phyloP scores from a whole-genome alignment of 2,113 vertebrate genomes.

The Gallinago media region DNA sequence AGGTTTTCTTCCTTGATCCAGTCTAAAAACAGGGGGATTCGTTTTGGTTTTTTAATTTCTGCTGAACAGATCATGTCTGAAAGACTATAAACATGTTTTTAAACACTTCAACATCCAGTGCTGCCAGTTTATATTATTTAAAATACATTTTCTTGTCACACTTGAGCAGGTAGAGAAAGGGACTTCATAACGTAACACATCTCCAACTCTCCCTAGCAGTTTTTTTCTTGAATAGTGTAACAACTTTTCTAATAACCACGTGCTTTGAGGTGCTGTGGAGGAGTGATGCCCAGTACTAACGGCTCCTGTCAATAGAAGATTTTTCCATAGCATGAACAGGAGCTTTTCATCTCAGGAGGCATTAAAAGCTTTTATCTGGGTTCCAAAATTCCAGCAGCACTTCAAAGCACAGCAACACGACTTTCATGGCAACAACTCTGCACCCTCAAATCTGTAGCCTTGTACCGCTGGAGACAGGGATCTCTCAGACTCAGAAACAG shows the following conservation, averaged over 20 bases:
- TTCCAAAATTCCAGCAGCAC: background rate
- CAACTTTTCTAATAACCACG: background rate
- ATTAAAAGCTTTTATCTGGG: background rate
- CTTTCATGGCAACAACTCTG: background rate
- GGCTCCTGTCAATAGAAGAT: background rate
- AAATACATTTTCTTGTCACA: background rate
- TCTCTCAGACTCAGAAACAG: background rate
- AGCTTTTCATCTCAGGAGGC: background rate
- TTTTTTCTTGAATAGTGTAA: background rate
- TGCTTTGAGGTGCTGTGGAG: background rate
- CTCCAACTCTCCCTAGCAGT: background rate
- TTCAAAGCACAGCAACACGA: background rate
- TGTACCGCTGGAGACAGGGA: rapidly evolving
- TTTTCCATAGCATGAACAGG: background rate
- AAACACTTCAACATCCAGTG: background rate
- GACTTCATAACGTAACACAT: background rate
- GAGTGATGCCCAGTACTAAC: background rate
- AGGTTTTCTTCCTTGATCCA: background rate
- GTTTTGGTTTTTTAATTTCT: background rate
- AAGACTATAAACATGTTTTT: background rate
- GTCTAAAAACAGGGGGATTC: background rate
- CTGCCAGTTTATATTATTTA: background rate
- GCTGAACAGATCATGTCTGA: background rate
- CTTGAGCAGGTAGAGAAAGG: background rate
- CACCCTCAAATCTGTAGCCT: background rate